Evolutionary conservation across 2,113 vertebrate genomes (phyloP).

Genomic region (Seriola aureovittata): DNA sequence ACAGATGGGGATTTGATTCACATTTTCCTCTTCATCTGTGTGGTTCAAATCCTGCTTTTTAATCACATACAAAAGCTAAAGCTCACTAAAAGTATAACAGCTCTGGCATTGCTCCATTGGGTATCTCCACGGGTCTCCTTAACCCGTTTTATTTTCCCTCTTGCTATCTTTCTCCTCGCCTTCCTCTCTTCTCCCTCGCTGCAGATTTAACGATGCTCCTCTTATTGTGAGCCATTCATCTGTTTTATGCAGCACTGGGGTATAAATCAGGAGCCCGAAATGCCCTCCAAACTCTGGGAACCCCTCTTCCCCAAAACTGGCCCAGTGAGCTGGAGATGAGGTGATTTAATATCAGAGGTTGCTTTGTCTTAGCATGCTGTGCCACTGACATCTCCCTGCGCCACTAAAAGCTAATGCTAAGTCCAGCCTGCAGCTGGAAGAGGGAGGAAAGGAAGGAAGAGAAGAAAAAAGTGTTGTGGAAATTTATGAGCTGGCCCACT

Average conservation of each 20-base stretch:
- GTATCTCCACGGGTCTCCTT: conserved; percentile 24
- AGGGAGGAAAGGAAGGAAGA: conserved; percentile 3
- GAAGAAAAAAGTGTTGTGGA: neutral
- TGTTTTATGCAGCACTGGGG: conserved; percentile 47
- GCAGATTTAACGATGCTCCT: conserved; percentile 55
- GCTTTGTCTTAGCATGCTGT: conserved; percentile 57
- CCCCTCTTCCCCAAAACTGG: conserved; percentile 32
- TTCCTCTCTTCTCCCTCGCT: conserved; percentile 5
- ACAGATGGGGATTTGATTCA: neutral
- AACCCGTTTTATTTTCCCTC: conserved; percentile 8
- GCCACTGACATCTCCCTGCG: conserved; percentile 34
- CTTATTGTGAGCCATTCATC: conserved; percentile 59
- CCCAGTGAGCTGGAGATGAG: conserved; percentile 57
- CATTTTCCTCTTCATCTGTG: neutral
- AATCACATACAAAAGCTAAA: conserved; percentile 29
- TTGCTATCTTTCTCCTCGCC: neutral
- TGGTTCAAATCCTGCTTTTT: conserved; percentile 23
- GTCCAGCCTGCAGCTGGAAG: conserved; percentile 24
- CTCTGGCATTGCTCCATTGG: neutral
- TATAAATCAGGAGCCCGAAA: conserved; percentile 65
- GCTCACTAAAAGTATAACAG: neutral
- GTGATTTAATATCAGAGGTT: conserved; percentile 58
- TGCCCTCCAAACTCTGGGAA: conserved; percentile 35
- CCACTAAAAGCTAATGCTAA: conserved; percentile 33
- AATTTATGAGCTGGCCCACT: neutral